Conservation (phyloP, 2,797 vertebrate genomes). For the Propithecus perrieri region DNA sequence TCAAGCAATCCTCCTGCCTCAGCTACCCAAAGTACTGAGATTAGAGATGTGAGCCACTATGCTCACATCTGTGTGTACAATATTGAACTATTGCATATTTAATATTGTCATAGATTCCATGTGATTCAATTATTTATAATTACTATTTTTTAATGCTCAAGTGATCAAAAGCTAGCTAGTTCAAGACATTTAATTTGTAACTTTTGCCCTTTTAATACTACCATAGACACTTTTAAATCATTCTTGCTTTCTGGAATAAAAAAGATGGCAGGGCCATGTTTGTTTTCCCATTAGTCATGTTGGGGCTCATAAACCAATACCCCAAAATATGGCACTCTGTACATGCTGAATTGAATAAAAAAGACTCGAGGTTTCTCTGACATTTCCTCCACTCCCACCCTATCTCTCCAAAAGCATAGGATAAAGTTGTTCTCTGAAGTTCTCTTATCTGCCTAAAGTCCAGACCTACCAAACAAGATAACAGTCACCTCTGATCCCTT, state of each 20-base stretch:
- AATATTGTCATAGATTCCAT: not conserved
- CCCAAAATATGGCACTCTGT: not conserved
- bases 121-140: not conserved
- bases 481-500: not conserved
- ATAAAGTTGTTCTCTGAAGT: not conserved
- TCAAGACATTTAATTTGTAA: not conserved
- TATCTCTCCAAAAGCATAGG: not conserved
- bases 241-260: not conserved
- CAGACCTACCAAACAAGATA: not conserved
- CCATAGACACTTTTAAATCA: not conserved
- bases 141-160: not conserved
- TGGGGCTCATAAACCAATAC: not conserved
- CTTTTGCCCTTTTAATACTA: not conserved
- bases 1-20: not conserved
- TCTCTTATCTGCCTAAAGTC: not conserved
- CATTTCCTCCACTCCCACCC: not conserved
- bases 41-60: not conserved
- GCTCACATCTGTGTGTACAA: not conserved
- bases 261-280: not conserved
- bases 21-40: not conserved
- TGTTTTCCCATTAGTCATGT: not conserved
- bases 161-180: not conserved
- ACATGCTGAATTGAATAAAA: not conserved
- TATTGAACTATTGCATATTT: not conserved
- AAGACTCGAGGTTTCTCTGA: not conserved